A percentile compares a stretch with the other conserved stretches of the same genome.
These are phyloP conservation scores for Holcopasites calliopsidis DNA, from an alignment of 1,140 invertebrate genomes.

Conservation along the genomic window DNA sequence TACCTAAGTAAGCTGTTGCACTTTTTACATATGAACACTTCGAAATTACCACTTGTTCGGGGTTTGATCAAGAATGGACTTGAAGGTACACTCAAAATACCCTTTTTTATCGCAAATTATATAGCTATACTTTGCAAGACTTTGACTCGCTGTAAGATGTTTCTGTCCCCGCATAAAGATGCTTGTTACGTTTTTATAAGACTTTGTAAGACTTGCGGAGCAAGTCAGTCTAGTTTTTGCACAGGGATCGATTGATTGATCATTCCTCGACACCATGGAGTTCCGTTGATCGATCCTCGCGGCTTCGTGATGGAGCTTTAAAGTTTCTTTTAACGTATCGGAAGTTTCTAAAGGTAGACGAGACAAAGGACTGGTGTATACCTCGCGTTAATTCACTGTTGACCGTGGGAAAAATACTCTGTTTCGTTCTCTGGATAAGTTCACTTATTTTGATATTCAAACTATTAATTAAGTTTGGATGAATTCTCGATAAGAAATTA, in stretches of 20 bases:
- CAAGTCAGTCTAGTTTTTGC: not conserved
- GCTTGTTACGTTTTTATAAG: not conserved
- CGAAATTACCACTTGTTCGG: too few relatives aligned
- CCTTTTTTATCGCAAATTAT: too few relatives aligned
- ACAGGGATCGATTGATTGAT: slow-evolving; percentile 55
- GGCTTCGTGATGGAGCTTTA: slow-evolving; percentile 40
- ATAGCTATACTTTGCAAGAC: too few relatives aligned
- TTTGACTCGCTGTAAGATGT: too few relatives aligned
- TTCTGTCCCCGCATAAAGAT: too few relatives aligned
- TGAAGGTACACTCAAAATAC: too few relatives aligned
- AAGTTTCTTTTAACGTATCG: slow-evolving; percentile 33
- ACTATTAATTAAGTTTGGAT: too few relatives aligned
- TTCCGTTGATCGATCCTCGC: slow-evolving; percentile 52
- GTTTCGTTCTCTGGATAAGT: not conserved
- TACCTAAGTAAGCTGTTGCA: too few relatives aligned
- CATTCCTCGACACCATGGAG: not conserved
- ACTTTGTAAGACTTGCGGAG: not conserved
- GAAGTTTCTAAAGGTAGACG: slow-evolving; percentile 15
- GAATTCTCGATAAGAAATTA: too few relatives aligned
- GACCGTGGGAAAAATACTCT: not conserved
- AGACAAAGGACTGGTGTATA: slow-evolving; percentile 29
- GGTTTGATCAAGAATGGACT: too few relatives aligned
- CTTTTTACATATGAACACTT: too few relatives aligned
- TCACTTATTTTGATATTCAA: not conserved
- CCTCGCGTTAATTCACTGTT: slow-evolving; percentile 11